phyloP scores from a whole-genome alignment of 2,888 invertebrate genomes.

The Chymomyza amoena region DNA sequence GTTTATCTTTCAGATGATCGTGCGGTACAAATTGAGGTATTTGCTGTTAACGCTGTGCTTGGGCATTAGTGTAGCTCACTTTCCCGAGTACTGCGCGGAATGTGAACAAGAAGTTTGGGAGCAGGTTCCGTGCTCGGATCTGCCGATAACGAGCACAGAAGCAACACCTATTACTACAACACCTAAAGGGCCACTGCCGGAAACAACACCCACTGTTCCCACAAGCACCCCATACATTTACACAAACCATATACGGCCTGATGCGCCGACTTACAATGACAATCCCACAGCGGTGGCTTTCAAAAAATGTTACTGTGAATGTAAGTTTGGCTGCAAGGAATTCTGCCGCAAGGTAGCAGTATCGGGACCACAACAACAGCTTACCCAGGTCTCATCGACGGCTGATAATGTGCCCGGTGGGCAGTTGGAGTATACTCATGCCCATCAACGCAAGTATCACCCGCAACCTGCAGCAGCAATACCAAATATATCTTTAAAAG shows the following conservation, averaged over 20 bases:
- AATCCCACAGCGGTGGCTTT: conserved; percentile 26
- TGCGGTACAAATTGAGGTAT: conserved; percentile 34
- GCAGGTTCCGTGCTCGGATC: conserved; percentile 66
- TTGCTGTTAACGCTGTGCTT: conserved; percentile 28
- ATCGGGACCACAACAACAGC: conserved; percentile 51
- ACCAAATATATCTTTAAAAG: not conserved
- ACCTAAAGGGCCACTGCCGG: conserved; percentile 2
- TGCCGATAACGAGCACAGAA: conserved; percentile 35
- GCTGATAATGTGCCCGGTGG: conserved; percentile 56
- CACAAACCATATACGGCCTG: conserved; percentile 7
- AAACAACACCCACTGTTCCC: conserved; percentile 19
- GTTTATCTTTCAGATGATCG: conserved; percentile 50
- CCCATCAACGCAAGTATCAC: conserved; percentile 58
- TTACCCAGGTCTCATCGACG: conserved; percentile 61
- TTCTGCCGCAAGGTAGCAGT: conserved; percentile 68
- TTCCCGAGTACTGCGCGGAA: conserved; percentile 61
- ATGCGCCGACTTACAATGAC: not conserved
- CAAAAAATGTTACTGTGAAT: conserved; percentile 72
- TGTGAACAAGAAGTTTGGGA: conserved; percentile 75
- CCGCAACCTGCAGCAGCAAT: conserved; percentile 40
- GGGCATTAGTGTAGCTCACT: conserved; percentile 30
- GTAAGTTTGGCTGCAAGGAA: conserved; percentile 71
- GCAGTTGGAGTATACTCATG: conserved; percentile 59
- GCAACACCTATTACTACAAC: conserved; percentile 12
- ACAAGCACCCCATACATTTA: conserved; percentile 1